Conservation (phyloP, 2,113 vertebrate genomes). For the Chaetura pelagica region DNA sequence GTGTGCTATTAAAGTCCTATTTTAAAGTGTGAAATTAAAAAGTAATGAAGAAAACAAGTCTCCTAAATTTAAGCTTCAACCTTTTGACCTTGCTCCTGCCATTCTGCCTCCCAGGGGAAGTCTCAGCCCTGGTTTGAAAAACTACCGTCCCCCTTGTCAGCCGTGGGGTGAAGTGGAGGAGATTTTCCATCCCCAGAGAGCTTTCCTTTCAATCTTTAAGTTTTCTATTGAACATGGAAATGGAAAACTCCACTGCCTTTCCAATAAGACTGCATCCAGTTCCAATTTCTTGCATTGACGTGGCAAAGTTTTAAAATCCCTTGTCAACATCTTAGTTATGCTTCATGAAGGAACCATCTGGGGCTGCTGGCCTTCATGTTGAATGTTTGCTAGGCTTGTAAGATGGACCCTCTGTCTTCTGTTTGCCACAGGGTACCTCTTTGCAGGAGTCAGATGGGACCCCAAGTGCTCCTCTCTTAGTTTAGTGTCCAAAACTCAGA, state of each 20-base stretch:
- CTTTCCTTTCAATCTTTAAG: slow-evolving; percentile 28
- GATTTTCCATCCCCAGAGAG: slow-evolving; percentile 31
- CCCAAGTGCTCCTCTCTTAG: not conserved
- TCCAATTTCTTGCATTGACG: slow-evolving; percentile 39
- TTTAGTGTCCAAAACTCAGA: not conserved
- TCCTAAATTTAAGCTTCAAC: slow-evolving; percentile 20
- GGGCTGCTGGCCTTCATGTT: not conserved
- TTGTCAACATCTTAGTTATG: slow-evolving; percentile 57
- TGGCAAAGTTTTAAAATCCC: slow-evolving; percentile 55
- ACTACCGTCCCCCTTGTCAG: not conserved
- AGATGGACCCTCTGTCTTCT: not conserved
- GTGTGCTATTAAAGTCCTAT: not conserved
- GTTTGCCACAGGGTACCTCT: not conserved
- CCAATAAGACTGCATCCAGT: slow-evolving; percentile 41
- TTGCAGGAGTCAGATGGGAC: not conserved
- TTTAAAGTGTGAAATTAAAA: slow-evolving; percentile 25
- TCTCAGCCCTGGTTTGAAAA: slow-evolving; percentile 20
- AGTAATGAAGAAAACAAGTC: slow-evolving; percentile 21
- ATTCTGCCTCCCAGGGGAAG: not conserved
- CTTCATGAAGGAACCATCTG: slow-evolving; percentile 33
- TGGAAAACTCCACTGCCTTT: not conserved
- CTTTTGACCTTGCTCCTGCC: not conserved
- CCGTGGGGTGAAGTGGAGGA: not conserved
- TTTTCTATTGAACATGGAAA: slow-evolving; percentile 32
- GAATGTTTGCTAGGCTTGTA: not conserved